Evolutionary conservation across 2,888 invertebrate genomes (phyloP).

Genomic region (Aphidius colemani): DNA sequence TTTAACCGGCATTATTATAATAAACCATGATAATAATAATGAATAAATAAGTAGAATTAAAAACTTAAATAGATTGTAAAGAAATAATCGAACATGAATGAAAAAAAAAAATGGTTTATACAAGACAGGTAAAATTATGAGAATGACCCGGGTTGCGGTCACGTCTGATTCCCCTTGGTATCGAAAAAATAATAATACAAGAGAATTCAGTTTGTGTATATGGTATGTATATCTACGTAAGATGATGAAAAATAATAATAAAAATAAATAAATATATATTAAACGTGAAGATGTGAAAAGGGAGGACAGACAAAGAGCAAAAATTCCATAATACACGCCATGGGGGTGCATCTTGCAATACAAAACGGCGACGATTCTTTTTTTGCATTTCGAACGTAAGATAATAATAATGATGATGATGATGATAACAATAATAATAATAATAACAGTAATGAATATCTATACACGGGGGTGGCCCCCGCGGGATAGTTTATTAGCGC

Average conservation of each 20-base stretch:
- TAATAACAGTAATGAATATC: constrained; percentile 37
- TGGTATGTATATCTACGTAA: not conserved
- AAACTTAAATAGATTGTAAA: not conserved
- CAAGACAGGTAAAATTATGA: not conserved
- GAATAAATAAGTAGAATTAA: not conserved
- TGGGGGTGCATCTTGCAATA: constrained; percentile 35
- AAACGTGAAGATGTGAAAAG: too few species aligned
- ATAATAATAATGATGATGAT: not conserved
- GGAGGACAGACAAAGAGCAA: constrained; percentile 30
- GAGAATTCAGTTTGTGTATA: too few species aligned
- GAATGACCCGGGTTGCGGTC: not conserved
- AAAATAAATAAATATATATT: constrained; percentile 7
- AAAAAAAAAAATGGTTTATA: too few species aligned
- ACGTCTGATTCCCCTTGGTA: constrained; percentile 1
- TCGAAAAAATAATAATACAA: not conserved
- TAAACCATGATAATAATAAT: not conserved
- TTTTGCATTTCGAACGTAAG: constrained; percentile 26
- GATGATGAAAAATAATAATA: constrained; percentile 16
- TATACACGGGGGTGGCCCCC: constrained; percentile 48
- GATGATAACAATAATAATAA: too few species aligned
- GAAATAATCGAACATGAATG: too few species aligned
- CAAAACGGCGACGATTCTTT: constrained; percentile 37
- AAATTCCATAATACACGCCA: constrained; percentile 50
- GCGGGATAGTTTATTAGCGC: constrained; percentile 58
- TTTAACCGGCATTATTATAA: too few species aligned